Evolutionary conservation across 2,888 invertebrate genomes (phyloP).

Genomic region (Carterocephalus palaemon): DNA sequence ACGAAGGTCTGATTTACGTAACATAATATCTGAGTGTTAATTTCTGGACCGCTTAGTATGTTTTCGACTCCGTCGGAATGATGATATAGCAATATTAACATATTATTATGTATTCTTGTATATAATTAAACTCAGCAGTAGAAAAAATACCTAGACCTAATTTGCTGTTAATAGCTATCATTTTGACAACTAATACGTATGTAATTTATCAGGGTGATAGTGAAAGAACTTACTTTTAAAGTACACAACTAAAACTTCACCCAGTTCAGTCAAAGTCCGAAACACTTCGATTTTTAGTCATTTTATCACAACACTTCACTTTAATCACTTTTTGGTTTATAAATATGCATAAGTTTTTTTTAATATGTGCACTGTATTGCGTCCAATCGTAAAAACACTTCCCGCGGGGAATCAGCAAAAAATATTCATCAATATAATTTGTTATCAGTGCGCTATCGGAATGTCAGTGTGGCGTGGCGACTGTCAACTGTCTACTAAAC

Average conservation of each 20-base stretch:
- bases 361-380: conserved; percentile 16
- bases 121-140: too few species aligned
- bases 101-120: too few species aligned
- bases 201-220: too few species aligned
- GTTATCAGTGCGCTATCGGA: conserved; percentile 75
- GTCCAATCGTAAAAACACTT: conserved; percentile 38
- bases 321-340: conserved; percentile 26
- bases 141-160: too few species aligned
- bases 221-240: conserved; percentile 12
- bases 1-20: too few species aligned
- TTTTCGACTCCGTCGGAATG: too few species aligned
- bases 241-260: conserved; percentile 6
- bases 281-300: conserved; percentile 41
- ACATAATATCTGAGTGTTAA: too few species aligned
- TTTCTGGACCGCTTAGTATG: too few species aligned
- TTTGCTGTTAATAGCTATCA: too few species aligned
- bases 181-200: too few species aligned
- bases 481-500: conserved; percentile 79
- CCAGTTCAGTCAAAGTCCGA: neutral
- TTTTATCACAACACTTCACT: conserved; percentile 61
- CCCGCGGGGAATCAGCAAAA: conserved; percentile 61
- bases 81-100: too few species aligned
- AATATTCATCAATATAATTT: conserved; percentile 66
- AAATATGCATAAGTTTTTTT: conserved; percentile 5
- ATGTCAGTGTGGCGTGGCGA: conserved; percentile 78